Evolutionary conservation across 2,113 vertebrate genomes (phyloP), one percentile per base, ranked within the genome.

Genomic region (Gila orcuttii): DNA sequence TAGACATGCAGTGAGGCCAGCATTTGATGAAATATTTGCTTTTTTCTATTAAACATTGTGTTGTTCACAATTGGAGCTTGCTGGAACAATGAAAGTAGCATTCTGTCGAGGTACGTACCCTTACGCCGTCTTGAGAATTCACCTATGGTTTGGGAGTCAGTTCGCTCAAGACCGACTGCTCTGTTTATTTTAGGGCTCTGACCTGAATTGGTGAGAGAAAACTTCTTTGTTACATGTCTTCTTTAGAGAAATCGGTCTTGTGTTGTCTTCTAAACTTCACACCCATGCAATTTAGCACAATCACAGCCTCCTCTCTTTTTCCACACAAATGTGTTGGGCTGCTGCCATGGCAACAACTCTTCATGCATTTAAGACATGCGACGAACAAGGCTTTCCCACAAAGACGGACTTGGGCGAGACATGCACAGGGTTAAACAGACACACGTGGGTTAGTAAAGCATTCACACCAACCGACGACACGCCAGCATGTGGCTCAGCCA

Each of bases 151-250:
- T 99, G 98, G 96, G 98, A 99, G 96, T 99, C 98, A 93, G 96
- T 99, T 97, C 98, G 96, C 96, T 97, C 98, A 97, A 99, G 98
- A 97, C 96, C 96, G 93, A 97, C 96, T 93, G 96, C 96, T 97
- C 98, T 97, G 97, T 98, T 96, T 97, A 97, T 97, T 98, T 98
- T 99, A 96, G 98, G 98, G 94, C 98, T 99, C 92, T 99, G 98
- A 99, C 98, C 98, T 99, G 97, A 98, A 83, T 98, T 97, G 97
- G 96, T 93, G 96, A 96, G 97, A 99, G 95, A 98, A 98, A 95
- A 98, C 95, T 96, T 92, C 55, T 82, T 97, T 94, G 96, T 97
- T 96, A 96, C 92, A 94, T 93, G 89, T 81, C 80, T 86, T 90
- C 62, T 64, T 85, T 71, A 45, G 75, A 88, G 84, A 33, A 62